Evolutionary conservation across 2,888 invertebrate genomes (phyloP), one percentile per base, ranked within the genome.

Genomic region (Ormyrus rosae): DNA sequence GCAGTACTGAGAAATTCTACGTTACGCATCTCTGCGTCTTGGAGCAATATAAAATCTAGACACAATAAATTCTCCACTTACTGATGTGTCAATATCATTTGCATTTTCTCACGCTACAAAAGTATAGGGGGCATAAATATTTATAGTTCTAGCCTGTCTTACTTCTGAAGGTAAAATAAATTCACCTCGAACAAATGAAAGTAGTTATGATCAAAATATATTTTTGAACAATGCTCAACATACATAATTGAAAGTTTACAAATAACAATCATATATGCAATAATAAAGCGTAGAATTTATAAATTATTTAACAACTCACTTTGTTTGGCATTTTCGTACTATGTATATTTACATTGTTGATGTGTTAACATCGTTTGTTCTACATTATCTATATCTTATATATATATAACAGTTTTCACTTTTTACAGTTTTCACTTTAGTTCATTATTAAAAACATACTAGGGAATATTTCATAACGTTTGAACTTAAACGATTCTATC

Each of bases 311-410:
- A 58, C 9, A 70, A 19, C 13, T 56, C 53, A 68, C 19, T 19
- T 71, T 34, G 51, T 7, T 46, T 68, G 60, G 34, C 10, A 55
- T 13, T 65, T 68, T 75, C 13, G 2, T 56, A 53, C 10, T 67
- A 63, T 6, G 34, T 53, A 48, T 75, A 75, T 80, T 75, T 80
- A 80, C 76, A 80, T 19, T 71, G 71, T 53, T 58, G 60, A 70
- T 65, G 45, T 7, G 53, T 13, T 56, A 45, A 56, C 19, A 74
- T 74, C 51, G 56, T 69, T 60, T 65, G 34, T 55, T n/a, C 48
- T 67, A 67, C n/a, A 48, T 11, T 5, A 48, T 4, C 34, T 64
- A 70, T 4, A 72, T 68, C 50, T 46, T 68, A 64, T 69, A 60
- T 73, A 60, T 73, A 56, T 19, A 9, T 46, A 58, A 19, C 19